A percentile compares a stretch with the other conserved stretches of the same genome.
Conservation (phyloP, 2,113 vertebrate genomes). For the Rhadina sibilatrix region DNA sequence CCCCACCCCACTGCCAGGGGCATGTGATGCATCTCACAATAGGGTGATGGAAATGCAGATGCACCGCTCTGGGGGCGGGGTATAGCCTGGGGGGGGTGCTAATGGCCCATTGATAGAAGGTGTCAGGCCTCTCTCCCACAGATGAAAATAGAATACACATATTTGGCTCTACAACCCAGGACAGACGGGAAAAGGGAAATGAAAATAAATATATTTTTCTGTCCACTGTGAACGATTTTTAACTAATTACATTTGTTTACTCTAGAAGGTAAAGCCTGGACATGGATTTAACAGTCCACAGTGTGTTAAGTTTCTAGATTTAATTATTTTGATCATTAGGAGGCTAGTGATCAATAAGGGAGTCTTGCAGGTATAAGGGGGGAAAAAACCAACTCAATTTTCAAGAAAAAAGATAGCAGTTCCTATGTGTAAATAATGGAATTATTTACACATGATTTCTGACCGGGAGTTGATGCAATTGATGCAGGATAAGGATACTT, state of each 20-base stretch:
- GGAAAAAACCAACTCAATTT: not conserved
- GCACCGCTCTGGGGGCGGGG: no score
- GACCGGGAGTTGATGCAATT: not conserved
- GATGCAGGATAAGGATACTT: not conserved
- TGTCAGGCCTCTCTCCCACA: no score
- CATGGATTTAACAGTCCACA: not conserved
- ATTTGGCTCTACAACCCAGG: no score
- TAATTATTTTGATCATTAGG: not conserved
- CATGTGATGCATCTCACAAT: no score
- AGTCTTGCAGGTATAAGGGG: not conserved
- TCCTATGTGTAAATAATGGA: not conserved
- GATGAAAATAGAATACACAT: no score
- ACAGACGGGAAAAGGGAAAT: not conserved
- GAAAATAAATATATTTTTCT: not conserved
- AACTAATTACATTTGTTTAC: not conserved
- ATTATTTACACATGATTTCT: constrained; percentile 1
- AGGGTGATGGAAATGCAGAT: no score
- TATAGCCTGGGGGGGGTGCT: no score
- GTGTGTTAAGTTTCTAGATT: not conserved
- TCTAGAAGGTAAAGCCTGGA: not conserved
- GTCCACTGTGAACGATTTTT: not conserved
- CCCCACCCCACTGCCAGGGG: no score
- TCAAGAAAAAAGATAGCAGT: not conserved
- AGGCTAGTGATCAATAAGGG: not conserved
- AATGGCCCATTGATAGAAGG: no score